Evolutionary conservation across 2,113 vertebrate genomes (phyloP).

Genomic region (Myrmecophaga tridactyla): DNA sequence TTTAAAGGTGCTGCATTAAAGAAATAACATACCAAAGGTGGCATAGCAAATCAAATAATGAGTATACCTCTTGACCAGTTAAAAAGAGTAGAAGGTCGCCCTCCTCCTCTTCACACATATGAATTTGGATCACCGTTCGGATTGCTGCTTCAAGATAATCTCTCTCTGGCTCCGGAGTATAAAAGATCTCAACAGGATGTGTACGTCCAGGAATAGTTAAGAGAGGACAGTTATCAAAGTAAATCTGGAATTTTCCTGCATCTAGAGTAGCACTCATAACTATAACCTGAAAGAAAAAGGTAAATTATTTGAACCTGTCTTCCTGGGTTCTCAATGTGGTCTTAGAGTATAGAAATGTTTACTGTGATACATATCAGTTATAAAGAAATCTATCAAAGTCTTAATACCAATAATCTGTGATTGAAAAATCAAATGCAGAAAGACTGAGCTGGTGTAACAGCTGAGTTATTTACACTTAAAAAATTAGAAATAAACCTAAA

Average conservation of each 20-base stretch:
- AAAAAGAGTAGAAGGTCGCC: constrained; percentile 95
- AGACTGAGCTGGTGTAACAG: neutral
- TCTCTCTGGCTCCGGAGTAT: constrained; percentile 96
- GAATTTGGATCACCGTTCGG: constrained; percentile 96
- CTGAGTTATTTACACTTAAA: neutral
- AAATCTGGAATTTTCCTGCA: constrained; percentile 98
- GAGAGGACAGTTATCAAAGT: constrained; percentile 96
- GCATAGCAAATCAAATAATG: constrained; percentile 12
- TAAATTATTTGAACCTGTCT: constrained; percentile 17
- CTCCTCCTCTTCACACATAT: constrained; percentile 97
- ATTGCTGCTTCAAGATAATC: constrained; percentile 98
- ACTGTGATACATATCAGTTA: neutral
- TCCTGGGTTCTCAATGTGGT: neutral
- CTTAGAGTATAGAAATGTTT: neutral
- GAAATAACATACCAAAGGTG: neutral
- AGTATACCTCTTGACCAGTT: constrained; percentile 95
- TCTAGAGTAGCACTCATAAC: constrained; percentile 98
- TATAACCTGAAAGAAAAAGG: constrained; percentile 87
- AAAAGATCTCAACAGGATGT: constrained; percentile 98
- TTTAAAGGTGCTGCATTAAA: neutral
- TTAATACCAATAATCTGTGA: neutral
- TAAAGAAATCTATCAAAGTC: neutral
- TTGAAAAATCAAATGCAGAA: neutral
- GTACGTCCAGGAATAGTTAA: constrained; percentile 96
- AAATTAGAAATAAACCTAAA: neutral